These are phyloP conservation scores for Ploceus nigricollis DNA, from an alignment of 2,113 vertebrate species.

Conservation along the genomic window DNA sequence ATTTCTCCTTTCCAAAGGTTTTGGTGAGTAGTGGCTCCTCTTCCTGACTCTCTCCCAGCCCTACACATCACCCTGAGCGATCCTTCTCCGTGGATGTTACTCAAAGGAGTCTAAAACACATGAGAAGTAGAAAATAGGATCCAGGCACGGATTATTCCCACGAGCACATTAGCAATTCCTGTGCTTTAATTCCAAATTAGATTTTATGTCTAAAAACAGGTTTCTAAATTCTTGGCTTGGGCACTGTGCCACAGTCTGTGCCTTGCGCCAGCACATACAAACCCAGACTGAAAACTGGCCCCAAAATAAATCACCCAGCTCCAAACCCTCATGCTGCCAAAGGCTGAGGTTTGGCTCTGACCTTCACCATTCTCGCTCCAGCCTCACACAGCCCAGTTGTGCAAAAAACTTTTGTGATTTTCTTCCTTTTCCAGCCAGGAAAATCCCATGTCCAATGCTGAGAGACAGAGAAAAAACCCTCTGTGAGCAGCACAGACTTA, in stretches of 20 bases:
- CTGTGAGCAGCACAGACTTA: background rate
- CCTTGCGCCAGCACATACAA: background rate
- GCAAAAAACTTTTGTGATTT: background rate
- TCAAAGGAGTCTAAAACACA: background rate
- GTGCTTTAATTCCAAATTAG: constrained; percentile 19
- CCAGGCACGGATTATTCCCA: background rate
- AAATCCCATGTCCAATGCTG: background rate
- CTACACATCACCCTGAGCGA: rapidly evolving
- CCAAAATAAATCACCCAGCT: background rate
- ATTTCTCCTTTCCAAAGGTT: background rate
- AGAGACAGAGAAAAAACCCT: background rate
- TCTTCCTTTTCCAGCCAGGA: background rate
- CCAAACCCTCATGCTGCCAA: background rate
- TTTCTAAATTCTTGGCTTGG: background rate
- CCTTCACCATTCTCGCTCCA: background rate
- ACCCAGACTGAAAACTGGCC: background rate
- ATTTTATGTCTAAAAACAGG: background rate
- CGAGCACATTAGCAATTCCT: background rate
- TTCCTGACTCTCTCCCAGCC: background rate
- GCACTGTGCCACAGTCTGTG: background rate
- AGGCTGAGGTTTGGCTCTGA: background rate
- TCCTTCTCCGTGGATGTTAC: background rate
- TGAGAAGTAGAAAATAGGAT: background rate
- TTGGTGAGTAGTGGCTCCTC: background rate
- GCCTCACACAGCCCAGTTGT: background rate